phyloP scores from a whole-genome alignment of 1,140 invertebrate species.

The Ericerus pela region DNA sequence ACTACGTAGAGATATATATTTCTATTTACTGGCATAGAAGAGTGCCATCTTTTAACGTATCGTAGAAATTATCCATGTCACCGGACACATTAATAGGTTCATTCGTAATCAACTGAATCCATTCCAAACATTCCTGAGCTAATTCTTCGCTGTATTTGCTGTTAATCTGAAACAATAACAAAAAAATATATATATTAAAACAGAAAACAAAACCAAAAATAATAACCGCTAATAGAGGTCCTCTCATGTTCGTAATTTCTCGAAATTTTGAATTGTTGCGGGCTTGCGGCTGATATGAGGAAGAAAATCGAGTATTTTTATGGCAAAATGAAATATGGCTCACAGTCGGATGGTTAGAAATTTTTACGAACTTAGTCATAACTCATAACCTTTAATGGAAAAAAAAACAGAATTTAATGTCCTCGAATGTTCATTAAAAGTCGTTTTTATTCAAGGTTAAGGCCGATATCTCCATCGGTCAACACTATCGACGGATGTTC shows the following conservation, averaged over 20 bases:
- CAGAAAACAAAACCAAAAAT: not conserved
- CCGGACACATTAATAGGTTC: slow-evolving; percentile 66
- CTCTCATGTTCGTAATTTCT: not conserved
- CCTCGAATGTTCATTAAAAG: too few relatives aligned
- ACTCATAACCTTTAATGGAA: too few relatives aligned
- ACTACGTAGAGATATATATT: not conserved
- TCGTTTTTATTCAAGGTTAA: too few relatives aligned
- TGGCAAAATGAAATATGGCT: too few relatives aligned
- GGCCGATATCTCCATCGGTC: too few relatives aligned
- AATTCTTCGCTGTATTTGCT: slow-evolving; percentile 90
- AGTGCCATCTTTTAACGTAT: slow-evolving; percentile 69
- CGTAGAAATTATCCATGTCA: slow-evolving; percentile 83
- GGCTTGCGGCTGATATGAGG: too few relatives aligned
- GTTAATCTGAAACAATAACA: slow-evolving; percentile 61
- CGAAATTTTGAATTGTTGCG: too few relatives aligned
- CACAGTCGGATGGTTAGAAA: too few relatives aligned
- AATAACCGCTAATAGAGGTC: not conserved
- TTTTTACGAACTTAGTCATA: too few relatives aligned
- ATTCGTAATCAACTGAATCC: slow-evolving; percentile 69
- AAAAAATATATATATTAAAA: slow-evolving; percentile 9
- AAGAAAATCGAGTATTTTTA: too few relatives aligned
- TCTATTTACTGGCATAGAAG: slow-evolving; percentile 61
- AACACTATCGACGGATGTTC: too few relatives aligned
- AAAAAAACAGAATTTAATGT: too few relatives aligned
- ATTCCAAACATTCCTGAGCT: slow-evolving; percentile 74